Conservation (phyloP, 37 sponge, comb jelly and placozoan genomes). For the Axinella damicornis region DNA sequence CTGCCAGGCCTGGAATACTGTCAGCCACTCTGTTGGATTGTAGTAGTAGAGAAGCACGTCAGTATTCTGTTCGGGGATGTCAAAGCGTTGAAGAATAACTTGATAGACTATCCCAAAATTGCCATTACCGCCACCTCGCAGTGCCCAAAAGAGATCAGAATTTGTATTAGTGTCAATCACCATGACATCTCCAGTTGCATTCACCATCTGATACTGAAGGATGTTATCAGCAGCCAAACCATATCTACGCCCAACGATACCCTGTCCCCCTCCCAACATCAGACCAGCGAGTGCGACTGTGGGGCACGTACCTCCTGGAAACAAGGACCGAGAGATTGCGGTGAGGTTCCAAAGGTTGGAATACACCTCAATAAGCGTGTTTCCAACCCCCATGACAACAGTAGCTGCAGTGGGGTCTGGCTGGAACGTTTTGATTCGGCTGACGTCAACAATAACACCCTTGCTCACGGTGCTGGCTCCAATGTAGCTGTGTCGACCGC, state of each 20-base stretch:
- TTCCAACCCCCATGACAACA: too few species aligned
- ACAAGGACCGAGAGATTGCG: not conserved
- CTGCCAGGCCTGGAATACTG: not conserved
- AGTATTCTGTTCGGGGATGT: not conserved
- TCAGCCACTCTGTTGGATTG: not conserved
- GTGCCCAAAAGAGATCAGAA: too few species aligned
- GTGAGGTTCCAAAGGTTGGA: too few species aligned
- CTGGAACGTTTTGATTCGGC: not conserved
- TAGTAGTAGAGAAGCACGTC: not conserved
- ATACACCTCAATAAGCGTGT: too few species aligned
- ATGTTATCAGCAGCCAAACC: too few species aligned
- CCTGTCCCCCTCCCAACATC: not conserved
- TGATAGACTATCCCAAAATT: too few species aligned
- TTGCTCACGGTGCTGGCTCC: too few species aligned
- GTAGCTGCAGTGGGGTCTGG: not conserved
- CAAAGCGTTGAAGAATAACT: too few species aligned
- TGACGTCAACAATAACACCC: not conserved
- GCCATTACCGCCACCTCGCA: too few species aligned
- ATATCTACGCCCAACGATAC: not conserved
- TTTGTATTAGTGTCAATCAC: not conserved
- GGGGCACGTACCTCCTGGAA: constrained; percentile 3
- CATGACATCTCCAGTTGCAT: not conserved
- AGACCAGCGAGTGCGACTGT: not conserved
- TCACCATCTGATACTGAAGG: not conserved
- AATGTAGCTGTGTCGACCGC: too few species aligned